Base-by-base conservation (phyloP, 1,140 invertebrate genomes). In the Drosophila bipectinata region DNA sequence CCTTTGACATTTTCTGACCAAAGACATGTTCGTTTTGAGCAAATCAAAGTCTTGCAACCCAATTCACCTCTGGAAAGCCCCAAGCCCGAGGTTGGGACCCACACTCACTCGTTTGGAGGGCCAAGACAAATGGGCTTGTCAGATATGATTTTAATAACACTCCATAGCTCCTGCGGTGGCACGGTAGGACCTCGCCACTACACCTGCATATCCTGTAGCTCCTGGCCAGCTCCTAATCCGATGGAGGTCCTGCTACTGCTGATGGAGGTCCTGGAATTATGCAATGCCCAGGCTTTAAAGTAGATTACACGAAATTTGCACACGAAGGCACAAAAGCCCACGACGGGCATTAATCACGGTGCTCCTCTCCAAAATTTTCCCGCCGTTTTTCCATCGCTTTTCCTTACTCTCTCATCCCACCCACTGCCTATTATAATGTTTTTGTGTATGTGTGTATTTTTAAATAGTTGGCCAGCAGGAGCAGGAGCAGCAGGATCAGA, bases 311-410 rank as follows among this genome's bases (percentile, higher is more conserved):
- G 71, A 87, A 80, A 87, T 87, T 88, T 78, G 83, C 71, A 75
- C 81, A 85, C 82, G 80, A 82, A 85, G 80, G 83, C 81, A 85
- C 82, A 88, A 81, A 85, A 88, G 83, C 82, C 82, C 82, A 88
- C 83, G 79, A 87, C 75, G 82, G 83, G 78, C 82, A 85, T 85
- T 85, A 85, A 85, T 85, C 82, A 85, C 78, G 79, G 55, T 61
- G 58, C 58, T 59, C 52, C 66, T 12, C n/a, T 18, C 26, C 45
- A 21, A 21, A 44, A 21, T 15, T 48, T 32, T 21, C 12, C 61
- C 41, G 26, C 10, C 39, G 34, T 24, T 21, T 57, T 15, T 5
- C 44, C 34, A 30, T 39, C 37, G 37, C 10, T 39, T 10, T 47
- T 51, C 37, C 45, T 18, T 21, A 2, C 21, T 21, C 21, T 21